Evolutionary conservation across 1,140 invertebrate genomes (phyloP).

Genomic region (Drosophila bifasciata): DNA sequence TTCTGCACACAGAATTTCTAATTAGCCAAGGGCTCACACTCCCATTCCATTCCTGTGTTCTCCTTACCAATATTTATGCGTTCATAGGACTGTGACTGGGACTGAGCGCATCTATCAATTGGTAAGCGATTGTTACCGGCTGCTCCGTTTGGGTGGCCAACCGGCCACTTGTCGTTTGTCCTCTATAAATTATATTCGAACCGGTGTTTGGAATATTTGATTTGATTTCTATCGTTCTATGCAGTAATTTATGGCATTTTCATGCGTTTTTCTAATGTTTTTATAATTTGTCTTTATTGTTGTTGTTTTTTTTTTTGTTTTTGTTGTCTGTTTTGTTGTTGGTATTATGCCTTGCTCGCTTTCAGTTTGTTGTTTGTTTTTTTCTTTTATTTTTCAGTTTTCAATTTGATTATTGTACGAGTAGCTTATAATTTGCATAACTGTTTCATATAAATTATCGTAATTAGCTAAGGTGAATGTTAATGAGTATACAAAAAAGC

Average conservation of each 20-base stretch:
- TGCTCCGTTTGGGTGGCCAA: slow-evolving; percentile 66
- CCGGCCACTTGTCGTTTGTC: slow-evolving; percentile 59
- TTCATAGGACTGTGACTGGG: too few species aligned
- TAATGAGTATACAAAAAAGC: slow-evolving; percentile 53
- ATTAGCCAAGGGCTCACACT: slow-evolving; percentile 50
- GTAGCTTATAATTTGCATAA: slow-evolving; percentile 58
- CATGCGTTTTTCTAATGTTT: slow-evolving; percentile 27
- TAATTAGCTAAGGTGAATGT: slow-evolving; percentile 60
- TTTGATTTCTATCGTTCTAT: slow-evolving; percentile 25
- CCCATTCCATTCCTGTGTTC: background rate
- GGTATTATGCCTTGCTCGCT: slow-evolving; percentile 55
- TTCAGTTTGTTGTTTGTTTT: slow-evolving; percentile 10
- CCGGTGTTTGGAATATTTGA: slow-evolving; percentile 63
- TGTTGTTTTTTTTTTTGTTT: slow-evolving; percentile 50
- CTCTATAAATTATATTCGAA: slow-evolving; percentile 71
- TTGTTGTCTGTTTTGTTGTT: slow-evolving; percentile 32
- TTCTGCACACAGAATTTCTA: slow-evolving; percentile 72
- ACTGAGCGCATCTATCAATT: slow-evolving; percentile 67
- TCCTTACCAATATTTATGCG: slow-evolving; percentile 62
- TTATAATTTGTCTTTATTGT: slow-evolving; percentile 77
- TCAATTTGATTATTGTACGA: slow-evolving; percentile 46
- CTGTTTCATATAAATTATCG: slow-evolving; percentile 64
- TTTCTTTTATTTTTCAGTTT: background rate
- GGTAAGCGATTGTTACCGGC: slow-evolving; percentile 47
- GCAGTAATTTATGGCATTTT: slow-evolving; percentile 68